Conservation (phyloP, 2,888 invertebrate species). For the Anodontia alba region DNA sequence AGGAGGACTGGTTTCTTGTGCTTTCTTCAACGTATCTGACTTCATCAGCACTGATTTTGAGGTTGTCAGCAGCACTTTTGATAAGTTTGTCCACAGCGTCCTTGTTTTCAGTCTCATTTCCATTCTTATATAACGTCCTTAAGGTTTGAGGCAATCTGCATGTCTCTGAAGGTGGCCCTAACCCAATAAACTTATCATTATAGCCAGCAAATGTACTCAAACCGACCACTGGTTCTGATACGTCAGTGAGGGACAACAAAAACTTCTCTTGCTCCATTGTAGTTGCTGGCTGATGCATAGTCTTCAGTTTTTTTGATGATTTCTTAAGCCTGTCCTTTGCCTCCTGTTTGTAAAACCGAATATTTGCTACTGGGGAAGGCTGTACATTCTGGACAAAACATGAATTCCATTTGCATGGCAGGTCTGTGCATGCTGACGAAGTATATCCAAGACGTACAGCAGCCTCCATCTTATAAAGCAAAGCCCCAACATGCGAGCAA, state of each 20-base stretch:
- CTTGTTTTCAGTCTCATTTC: neutral
- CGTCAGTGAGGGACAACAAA: neutral
- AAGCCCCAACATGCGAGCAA: slow-evolving; percentile 48
- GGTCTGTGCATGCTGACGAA: slow-evolving; percentile 31
- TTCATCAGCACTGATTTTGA: neutral
- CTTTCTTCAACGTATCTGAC: neutral
- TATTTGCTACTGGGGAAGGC: slow-evolving; percentile 18
- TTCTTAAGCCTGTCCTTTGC: neutral
- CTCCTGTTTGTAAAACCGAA: slow-evolving; percentile 27
- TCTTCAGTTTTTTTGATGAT: neutral
- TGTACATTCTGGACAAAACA: slow-evolving; percentile 37
- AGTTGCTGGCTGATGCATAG: neutral
- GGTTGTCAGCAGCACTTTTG: neutral
- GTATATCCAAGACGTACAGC: slow-evolving; percentile 47
- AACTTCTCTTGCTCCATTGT: neutral
- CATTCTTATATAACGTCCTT: neutral
- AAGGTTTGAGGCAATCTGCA: neutral
- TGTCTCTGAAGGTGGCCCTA: neutral
- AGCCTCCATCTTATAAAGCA: slow-evolving; percentile 50
- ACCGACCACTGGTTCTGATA: neutral
- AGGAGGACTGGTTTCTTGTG: neutral
- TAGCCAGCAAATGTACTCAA: neutral
- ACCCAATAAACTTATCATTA: neutral
- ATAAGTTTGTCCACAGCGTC: neutral
- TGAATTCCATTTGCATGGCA: slow-evolving; percentile 39